A percentile compares a stretch with the other conserved stretches of the same genome.
phyloP scores from a whole-genome alignment of 2,797 vertebrate species.

The Micrastur ruficollis region DNA sequence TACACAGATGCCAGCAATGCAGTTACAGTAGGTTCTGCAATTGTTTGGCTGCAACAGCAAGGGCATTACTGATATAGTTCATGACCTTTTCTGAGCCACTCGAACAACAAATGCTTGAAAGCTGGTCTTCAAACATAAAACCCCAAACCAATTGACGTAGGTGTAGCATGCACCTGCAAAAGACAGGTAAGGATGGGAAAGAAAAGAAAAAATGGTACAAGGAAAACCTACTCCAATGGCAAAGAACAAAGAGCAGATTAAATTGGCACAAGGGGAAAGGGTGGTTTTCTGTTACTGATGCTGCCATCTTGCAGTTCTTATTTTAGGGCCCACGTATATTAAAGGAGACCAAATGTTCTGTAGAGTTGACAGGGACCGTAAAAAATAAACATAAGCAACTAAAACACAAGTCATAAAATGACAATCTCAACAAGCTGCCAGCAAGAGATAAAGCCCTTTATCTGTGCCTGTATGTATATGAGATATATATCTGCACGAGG shows the following conservation, averaged over 20 bases:
- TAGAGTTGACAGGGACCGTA: background rate
- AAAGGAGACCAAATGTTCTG: background rate
- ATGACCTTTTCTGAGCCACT: background rate
- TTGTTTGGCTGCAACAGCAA: background rate
- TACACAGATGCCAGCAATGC: background rate
- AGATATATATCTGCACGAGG: background rate
- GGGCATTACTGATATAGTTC: background rate
- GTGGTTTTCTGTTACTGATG: background rate
- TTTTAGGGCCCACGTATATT: background rate
- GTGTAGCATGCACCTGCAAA: fast-evolving
- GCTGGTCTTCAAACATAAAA: background rate
- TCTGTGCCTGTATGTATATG: background rate
- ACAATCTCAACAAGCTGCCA: background rate
- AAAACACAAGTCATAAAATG: background rate
- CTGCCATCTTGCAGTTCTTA: background rate
- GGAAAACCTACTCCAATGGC: background rate
- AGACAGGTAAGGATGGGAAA: background rate
- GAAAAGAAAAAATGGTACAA: fast-evolving
- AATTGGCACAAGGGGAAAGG: background rate
- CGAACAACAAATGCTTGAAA: background rate
- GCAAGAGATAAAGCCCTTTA: background rate
- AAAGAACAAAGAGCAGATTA: background rate
- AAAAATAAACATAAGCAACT: background rate
- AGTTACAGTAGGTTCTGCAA: background rate
- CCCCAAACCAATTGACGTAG: fast-evolving